These are phyloP conservation scores for Poecile atricapillus DNA, from an alignment of 2,113 vertebrate genomes.

Conservation along the genomic window DNA sequence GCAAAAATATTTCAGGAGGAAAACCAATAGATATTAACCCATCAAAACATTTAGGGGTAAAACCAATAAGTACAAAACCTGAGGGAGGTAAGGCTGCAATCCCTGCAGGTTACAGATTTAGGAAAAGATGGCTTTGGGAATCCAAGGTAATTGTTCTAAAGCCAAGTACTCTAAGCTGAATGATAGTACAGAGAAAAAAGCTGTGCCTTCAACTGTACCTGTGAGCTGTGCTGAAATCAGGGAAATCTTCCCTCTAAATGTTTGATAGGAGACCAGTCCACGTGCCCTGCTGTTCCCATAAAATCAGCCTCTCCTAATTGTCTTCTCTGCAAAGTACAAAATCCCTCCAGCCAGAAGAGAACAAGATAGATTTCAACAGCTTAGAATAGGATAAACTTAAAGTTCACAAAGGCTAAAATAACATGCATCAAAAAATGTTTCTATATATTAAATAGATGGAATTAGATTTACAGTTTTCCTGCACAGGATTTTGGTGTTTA, in stretches of 20 bases:
- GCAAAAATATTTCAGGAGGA: background rate
- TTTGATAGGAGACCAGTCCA: background rate
- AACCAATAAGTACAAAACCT: background rate
- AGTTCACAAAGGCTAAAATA: background rate
- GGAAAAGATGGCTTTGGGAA: background rate
- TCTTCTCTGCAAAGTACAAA: background rate
- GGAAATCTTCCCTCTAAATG: background rate
- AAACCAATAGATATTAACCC: background rate
- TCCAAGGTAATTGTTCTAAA: background rate
- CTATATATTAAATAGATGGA: background rate
- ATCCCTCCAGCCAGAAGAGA: background rate
- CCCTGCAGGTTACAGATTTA: background rate
- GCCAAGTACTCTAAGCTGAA: background rate
- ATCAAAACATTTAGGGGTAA: background rate
- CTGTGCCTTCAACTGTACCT: background rate
- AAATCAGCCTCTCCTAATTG: constrained; percentile 11
- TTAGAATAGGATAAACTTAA: background rate
- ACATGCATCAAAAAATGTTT: background rate
- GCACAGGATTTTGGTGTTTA: background rate
- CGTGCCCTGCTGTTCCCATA: background rate
- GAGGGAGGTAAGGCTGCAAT: background rate
- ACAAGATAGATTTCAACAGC: background rate
- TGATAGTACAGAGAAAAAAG: background rate
- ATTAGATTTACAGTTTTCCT: background rate
- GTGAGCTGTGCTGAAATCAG: background rate